These are phyloP conservation scores for Porites lutea DNA, from an alignment of 64 coral and sea anemone species.

Conservation along the genomic window DNA sequence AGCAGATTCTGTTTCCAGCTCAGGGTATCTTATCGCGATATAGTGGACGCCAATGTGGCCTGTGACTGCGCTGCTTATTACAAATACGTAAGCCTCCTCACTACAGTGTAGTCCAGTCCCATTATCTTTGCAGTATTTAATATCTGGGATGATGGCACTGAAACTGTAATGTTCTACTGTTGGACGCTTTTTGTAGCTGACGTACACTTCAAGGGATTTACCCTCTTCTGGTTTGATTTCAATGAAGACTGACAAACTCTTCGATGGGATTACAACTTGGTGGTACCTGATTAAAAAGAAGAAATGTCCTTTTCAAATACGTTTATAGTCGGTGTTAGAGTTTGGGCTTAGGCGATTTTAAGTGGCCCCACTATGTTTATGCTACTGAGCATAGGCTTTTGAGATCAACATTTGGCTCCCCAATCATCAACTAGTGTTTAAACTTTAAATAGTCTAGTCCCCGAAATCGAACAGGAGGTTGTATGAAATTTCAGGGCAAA, in stretches of 20 bases:
- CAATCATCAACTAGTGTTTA: too few species aligned
- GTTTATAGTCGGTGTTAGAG: too few species aligned
- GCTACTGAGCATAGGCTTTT: too few species aligned
- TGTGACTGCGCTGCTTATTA: constrained; percentile 65
- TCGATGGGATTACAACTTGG: constrained; percentile 69
- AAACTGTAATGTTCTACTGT: constrained; percentile 62
- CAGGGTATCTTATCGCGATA: constrained; percentile 67
- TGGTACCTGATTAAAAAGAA: constrained; percentile 54
- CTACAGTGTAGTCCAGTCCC: constrained; percentile 49
- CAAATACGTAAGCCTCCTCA: constrained; percentile 71
- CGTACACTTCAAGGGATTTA: constrained; percentile 57
- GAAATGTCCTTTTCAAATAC: too few species aligned
- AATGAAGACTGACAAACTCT: constrained; percentile 63
- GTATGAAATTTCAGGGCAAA: too few species aligned
- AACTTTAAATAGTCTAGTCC: too few species aligned
- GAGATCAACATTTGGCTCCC: too few species aligned
- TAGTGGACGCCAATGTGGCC: constrained; percentile 80
- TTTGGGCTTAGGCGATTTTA: too few species aligned
- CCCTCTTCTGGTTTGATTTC: constrained; percentile 61
- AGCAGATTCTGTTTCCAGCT: background rate
- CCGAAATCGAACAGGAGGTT: too few species aligned
- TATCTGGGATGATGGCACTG: constrained; percentile 64
- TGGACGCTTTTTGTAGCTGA: constrained; percentile 61
- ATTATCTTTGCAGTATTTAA: constrained; percentile 42
- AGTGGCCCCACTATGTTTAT: too few species aligned